Conservation (phyloP, 2,888 invertebrate genomes). For the Dolomedes plantarius region DNA sequence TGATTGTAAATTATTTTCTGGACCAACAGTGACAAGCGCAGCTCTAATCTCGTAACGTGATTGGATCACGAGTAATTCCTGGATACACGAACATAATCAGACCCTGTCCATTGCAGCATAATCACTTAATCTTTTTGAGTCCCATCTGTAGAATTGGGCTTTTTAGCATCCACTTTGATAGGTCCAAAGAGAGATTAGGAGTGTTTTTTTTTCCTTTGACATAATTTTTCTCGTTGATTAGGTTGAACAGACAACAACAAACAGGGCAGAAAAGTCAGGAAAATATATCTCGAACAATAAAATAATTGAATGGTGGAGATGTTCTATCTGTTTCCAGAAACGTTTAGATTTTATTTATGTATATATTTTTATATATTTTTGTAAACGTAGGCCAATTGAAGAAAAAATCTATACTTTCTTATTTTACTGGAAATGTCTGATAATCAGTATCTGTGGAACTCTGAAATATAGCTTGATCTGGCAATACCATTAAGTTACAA, state of each 20-base stretch:
- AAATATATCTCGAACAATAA: not conserved
- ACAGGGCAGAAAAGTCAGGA: not conserved
- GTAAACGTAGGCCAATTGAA: no score
- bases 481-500: no score
- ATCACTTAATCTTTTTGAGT: slow-evolving; percentile 11
- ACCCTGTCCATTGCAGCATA: not conserved
- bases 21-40: not conserved
- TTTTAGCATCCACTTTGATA: slow-evolving; percentile 6
- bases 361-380: no score
- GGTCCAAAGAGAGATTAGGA: not conserved
- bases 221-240: not conserved
- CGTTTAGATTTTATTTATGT: no score
- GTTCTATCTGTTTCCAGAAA: no score
- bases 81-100: not conserved
- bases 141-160: not conserved
- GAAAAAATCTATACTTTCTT: no score
- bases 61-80: slow-evolving; percentile 4
- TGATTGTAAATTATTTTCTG: no score
- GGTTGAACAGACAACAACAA: not conserved
- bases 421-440: no score
- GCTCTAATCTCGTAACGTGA: not conserved
- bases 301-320: not conserved
- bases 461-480: no score
- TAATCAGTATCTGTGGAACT: no score
- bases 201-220: not conserved